phyloP scores from a whole-genome alignment of 1,140 invertebrate species.

The Ceratosolen fusciceps region DNA sequence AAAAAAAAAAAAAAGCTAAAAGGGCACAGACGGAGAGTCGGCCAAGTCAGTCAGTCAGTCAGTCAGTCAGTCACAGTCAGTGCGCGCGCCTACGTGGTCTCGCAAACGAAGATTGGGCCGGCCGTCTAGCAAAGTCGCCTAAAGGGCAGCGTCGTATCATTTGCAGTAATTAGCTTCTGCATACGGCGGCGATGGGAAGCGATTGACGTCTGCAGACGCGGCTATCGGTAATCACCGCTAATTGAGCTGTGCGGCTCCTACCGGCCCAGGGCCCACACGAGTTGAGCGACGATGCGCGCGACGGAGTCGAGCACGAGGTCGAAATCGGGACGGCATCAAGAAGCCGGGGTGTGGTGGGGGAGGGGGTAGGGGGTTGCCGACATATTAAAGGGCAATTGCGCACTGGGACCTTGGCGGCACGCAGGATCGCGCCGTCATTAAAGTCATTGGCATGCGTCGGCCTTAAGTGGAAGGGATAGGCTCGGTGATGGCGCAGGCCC shows the following conservation, averaged over 20 bases:
- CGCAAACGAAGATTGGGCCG: slow-evolving; percentile 24
- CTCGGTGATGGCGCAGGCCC: not conserved
- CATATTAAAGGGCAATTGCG: slow-evolving; percentile 14
- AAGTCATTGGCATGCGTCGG: not conserved
- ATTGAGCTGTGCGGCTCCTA: slow-evolving; percentile 10
- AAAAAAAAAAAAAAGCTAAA: not conserved
- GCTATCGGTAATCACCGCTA: slow-evolving; percentile 31
- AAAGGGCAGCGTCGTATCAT: slow-evolving; percentile 29
- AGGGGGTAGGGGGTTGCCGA: no score
- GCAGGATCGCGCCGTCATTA: not conserved
- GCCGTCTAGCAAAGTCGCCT: no score
- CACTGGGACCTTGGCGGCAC: no score
- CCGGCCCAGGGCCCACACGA: not conserved
- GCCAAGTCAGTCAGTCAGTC: not conserved
- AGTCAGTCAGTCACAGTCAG: not conserved
- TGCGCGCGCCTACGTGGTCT: not conserved
- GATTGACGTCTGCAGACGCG: not conserved
- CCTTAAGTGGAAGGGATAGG: no score
- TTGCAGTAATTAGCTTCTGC: slow-evolving; percentile 36
- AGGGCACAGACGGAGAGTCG: not conserved
- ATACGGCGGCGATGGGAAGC: not conserved
- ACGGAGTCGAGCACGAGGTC: not conserved
- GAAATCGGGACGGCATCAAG: slow-evolving; percentile 23
- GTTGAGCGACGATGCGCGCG: not conserved
- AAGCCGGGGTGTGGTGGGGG: no score